These are phyloP conservation scores for Scortum barcoo DNA, from an alignment of 2,113 vertebrate genomes.

Conservation along the genomic window DNA sequence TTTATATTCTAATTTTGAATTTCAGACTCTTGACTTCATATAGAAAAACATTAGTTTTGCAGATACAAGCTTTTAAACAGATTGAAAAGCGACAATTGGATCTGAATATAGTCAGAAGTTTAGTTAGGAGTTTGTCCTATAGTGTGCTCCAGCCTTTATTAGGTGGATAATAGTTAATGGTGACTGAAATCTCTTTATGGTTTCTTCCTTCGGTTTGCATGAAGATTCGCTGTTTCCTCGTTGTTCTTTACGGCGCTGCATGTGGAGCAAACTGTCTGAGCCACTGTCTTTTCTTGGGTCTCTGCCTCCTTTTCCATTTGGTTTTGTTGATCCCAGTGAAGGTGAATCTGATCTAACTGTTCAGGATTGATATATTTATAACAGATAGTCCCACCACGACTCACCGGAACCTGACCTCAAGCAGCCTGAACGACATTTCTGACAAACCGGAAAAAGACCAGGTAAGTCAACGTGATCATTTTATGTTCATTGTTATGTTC, in stretches of 20 bases:
- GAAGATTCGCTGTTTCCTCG: neutral
- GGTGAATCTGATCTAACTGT: conserved; percentile 39
- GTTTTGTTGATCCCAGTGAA: neutral
- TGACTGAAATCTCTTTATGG: neutral
- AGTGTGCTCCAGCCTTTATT: neutral
- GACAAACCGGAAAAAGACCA: conserved; percentile 98
- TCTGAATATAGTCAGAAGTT: neutral
- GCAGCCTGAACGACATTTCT: conserved; percentile 95
- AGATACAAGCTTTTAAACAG: no score
- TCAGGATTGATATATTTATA: conserved; percentile 54
- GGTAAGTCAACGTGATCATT: conserved; percentile 81
- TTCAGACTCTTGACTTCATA: neutral
- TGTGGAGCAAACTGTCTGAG: conserved; percentile 53
- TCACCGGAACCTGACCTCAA: conserved; percentile 92
- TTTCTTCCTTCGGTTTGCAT: conserved; percentile 14
- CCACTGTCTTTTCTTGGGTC: conserved; percentile 62
- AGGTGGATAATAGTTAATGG: neutral
- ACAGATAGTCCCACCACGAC: conserved; percentile 92
- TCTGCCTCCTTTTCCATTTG: conserved; percentile 7
- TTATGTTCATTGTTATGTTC: neutral
- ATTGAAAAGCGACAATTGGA: no score
- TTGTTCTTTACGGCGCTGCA: conserved; percentile 30
- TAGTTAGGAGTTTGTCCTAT: neutral
- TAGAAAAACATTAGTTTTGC: neutral
- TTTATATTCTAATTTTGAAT: neutral